These are phyloP conservation scores for Climacteris rufus DNA, from an alignment of 2,113 vertebrate species.

Conservation along the genomic window DNA sequence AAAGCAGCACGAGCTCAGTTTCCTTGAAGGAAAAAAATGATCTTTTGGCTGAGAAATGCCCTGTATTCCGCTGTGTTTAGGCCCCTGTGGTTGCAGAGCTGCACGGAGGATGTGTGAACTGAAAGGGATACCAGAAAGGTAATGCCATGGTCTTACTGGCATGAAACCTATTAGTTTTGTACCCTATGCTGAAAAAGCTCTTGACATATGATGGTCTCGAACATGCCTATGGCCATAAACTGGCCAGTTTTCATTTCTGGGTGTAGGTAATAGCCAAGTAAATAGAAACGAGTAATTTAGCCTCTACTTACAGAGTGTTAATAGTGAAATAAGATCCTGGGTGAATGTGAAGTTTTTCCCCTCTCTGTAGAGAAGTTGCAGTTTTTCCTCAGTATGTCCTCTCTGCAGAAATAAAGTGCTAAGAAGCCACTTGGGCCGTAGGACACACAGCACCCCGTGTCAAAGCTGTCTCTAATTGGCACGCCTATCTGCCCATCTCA, in stretches of 20 bases:
- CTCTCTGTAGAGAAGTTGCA: not conserved
- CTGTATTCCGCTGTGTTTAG: rapidly evolving
- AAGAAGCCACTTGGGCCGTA: rapidly evolving
- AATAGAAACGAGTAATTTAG: not conserved
- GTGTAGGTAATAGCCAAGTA: not conserved
- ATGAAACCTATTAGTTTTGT: not conserved
- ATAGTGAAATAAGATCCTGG: not conserved
- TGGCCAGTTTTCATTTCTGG: not conserved
- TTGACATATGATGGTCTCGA: not conserved
- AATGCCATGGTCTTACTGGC: rapidly evolving
- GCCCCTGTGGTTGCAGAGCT: not conserved
- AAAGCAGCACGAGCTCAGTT: not conserved
- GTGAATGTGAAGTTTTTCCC: rapidly evolving
- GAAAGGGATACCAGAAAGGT: not conserved
- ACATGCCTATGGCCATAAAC: not conserved
- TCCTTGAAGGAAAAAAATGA: not conserved
- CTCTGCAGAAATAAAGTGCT: not conserved
- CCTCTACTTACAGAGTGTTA: not conserved
- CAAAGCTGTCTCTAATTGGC: not conserved
- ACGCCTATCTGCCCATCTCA: not conserved
- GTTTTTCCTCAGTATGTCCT: not conserved
- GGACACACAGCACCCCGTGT: not conserved
- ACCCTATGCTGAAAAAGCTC: rapidly evolving
- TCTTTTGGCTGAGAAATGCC: not conserved
- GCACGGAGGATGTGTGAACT: not conserved